These are phyloP conservation scores for Glyphotaelius pellucidus DNA, from an alignment of 2,888 invertebrate genomes.

Conservation along the genomic window DNA sequence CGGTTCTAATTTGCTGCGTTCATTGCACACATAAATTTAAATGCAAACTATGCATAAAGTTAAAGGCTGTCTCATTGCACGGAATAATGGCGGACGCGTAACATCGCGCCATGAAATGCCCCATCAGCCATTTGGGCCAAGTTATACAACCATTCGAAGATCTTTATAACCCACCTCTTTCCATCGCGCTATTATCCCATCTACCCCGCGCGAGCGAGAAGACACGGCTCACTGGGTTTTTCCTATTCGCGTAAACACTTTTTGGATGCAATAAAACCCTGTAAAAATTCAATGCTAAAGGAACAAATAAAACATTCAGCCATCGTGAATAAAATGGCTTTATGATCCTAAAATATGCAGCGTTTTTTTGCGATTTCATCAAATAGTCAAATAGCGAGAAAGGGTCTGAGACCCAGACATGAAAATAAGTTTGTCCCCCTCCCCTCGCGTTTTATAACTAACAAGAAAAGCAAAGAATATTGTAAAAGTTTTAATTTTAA, in stretches of 20 bases:
- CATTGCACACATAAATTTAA: not conserved
- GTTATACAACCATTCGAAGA: constrained; percentile 12
- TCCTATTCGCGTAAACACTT: not conserved
- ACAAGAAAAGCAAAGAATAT: not conserved
- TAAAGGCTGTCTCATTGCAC: constrained; percentile 5
- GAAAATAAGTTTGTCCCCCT: not conserved
- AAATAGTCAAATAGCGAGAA: not conserved
- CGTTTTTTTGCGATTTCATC: not conserved
- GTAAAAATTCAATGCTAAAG: constrained; percentile 19
- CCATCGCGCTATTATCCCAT: not conserved
- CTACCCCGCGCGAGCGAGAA: not conserved
- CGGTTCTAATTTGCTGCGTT: not conserved
- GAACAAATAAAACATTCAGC: not conserved
- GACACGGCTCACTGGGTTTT: not conserved
- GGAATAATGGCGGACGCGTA: not conserved
- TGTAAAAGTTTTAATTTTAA: not conserved
- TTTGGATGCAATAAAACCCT: not conserved
- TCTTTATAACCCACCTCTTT: constrained; percentile 8
- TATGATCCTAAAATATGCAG: not conserved
- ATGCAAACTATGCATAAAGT: constrained; percentile 22
- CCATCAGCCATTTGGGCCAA: constrained; percentile 13
- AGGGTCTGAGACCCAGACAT: not conserved
- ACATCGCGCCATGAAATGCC: not conserved
- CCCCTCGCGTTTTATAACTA: not conserved
- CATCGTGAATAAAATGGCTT: not conserved